These are phyloP conservation scores for Epistrophella euchroma DNA, from an alignment of 2,888 invertebrate species.

Conservation along the genomic window DNA sequence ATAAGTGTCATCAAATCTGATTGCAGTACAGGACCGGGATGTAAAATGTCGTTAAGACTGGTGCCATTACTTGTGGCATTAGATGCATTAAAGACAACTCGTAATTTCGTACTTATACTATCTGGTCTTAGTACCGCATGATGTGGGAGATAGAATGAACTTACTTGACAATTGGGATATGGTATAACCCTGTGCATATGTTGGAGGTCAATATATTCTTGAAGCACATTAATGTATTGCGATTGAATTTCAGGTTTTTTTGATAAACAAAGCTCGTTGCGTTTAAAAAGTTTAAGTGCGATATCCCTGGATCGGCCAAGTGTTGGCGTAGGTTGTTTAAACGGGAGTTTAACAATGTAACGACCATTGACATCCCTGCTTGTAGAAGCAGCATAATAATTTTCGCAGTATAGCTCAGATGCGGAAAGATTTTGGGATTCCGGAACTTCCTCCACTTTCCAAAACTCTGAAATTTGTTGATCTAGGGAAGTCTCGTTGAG, in stretches of 20 bases:
- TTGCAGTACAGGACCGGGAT: conserved; percentile 77
- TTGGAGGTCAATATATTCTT: neutral
- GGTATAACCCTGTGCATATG: neutral
- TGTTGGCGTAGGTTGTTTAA: neutral
- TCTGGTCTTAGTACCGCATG: neutral
- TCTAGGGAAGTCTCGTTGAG: neutral
- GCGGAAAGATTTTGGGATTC: neutral
- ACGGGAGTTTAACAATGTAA: neutral
- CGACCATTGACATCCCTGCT: neutral
- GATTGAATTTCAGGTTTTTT: neutral
- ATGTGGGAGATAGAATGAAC: neutral
- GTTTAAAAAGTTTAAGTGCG: too few relatives aligned
- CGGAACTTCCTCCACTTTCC: conserved; percentile 15
- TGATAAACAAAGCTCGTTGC: neutral
- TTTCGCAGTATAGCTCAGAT: neutral
- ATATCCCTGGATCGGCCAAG: neutral
- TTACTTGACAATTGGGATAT: neutral
- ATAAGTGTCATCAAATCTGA: conserved; percentile 75
- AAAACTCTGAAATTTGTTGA: conserved; percentile 15
- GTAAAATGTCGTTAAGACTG: conserved; percentile 70
- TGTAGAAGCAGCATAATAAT: neutral
- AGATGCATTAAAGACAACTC: conserved; percentile 77
- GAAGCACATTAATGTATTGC: neutral
- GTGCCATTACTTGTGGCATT: conserved; percentile 61
- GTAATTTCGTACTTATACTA: conserved; percentile 69